Conservation (phyloP, 1,140 invertebrate species). For the Pseudomyrmex flavicornis region DNA sequence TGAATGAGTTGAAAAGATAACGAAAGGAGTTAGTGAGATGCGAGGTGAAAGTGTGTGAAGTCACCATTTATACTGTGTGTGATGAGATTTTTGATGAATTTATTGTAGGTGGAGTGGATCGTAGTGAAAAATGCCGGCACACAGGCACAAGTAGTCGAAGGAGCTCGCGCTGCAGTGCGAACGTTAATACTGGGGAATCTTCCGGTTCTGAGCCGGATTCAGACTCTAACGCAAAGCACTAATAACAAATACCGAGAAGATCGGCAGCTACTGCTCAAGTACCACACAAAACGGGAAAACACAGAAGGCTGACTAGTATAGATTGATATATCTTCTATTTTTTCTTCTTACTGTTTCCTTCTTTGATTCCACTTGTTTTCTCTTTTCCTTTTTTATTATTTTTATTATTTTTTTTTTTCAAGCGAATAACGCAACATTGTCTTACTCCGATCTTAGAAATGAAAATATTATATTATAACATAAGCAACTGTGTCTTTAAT, state of each 20-base stretch:
- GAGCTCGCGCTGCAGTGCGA: slow-evolving; percentile 83
- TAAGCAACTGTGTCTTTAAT: slow-evolving; percentile 42
- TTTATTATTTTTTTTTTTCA: background rate
- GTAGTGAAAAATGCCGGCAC: slow-evolving; percentile 83
- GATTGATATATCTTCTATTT: slow-evolving; percentile 74
- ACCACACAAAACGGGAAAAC: slow-evolving; percentile 84
- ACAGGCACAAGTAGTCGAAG: slow-evolving; percentile 80
- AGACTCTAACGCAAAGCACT: slow-evolving; percentile 81
- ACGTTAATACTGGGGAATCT: slow-evolving; percentile 83
- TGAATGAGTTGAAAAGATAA: no score
- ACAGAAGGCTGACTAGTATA: slow-evolving; percentile 85
- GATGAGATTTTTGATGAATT: slow-evolving; percentile 61
- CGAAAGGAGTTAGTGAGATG: no score
- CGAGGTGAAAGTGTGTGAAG: no score
- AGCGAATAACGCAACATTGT: slow-evolving; percentile 57
- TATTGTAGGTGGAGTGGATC: slow-evolving; percentile 84
- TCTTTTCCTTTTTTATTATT: background rate
- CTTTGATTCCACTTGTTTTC: slow-evolving; percentile 42
- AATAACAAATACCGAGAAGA: slow-evolving; percentile 78
- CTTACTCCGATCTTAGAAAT: slow-evolving; percentile 65
- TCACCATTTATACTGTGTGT: no score
- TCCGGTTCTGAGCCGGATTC: slow-evolving; percentile 83
- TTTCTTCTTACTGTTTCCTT: slow-evolving; percentile 53
- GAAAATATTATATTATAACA: slow-evolving; percentile 65
- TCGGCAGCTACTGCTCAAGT: slow-evolving; percentile 84